Base-by-base conservation (phyloP, 2,797 vertebrate genomes). In the Smutsia temminckii region DNA sequence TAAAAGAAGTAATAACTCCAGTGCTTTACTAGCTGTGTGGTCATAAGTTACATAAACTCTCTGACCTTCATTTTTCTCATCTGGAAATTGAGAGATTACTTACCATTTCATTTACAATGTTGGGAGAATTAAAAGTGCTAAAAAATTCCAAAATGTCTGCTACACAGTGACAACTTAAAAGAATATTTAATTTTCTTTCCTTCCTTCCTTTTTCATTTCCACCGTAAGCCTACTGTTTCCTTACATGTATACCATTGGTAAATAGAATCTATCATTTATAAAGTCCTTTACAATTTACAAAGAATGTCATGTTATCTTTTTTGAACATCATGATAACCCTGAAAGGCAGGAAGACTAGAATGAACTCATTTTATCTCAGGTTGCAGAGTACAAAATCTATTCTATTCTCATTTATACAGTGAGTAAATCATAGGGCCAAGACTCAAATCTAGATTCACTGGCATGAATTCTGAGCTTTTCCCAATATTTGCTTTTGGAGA, bases 341-440 rank as follows among this genome's bases (percentile, higher is more conserved):
- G 61, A 85, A 79, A 80, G 40, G 53, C 53, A 81, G 85, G 10
- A 55, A 85, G 42, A 79, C 79, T 29, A 84, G 77, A 94, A 90
- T 63, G 90, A 93, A n/a, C 7, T 78, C 8, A 85, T 89, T 95
- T 83, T 57, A 55, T 91, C 61, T 89, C 74, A 34, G 88, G 34
- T 68, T 84, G 87, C 21, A 93, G 8, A 64, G 42, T 37, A 69
- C 25, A 94, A 84, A 95, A 46, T 8, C 32, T 88, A 27, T 46
- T 75, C 17, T 63, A 4, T 59, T 88, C 34, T 78, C 72, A 6
- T 51, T 93, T 69, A 83, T 84, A 74, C 12, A 49, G 32, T 93
- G 32, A 85, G 55, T 78, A 71, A 77, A 59, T 64, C 29, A 53
- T 17, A 72, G 55, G 42, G 34, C 21, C 61, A 69, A 79, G 81